Evolutionary conservation across 1,140 invertebrate genomes (phyloP), one percentile per base, ranked within the genome.

Genomic region (Calliphora vicina): DNA sequence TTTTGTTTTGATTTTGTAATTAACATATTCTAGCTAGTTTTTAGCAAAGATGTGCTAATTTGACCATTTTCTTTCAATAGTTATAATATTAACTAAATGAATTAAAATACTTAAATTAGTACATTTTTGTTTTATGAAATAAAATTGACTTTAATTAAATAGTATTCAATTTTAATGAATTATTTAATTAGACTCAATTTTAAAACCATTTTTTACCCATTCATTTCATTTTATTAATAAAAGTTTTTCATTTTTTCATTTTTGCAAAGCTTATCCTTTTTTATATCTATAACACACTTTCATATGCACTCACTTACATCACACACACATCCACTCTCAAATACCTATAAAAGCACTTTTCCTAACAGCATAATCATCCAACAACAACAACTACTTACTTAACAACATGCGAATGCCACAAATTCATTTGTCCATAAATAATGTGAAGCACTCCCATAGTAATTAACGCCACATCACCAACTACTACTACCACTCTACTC

Each of bases 261-360:
- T 29, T 74, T 35, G 72, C 26, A 25, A 78, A 78, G 74, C 74
- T 78, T 78, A 76, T n/a, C 2, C 1, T 73, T 73, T 29, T 20
- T 42, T 76, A 29, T 6, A 76, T 1, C 26, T 57, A 57, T 57
- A 57, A 72, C 20, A 72, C 25, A 20, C 35, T 43, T 43, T 78
- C 20, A 78, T 35, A 43, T n/a, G 20, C 35, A 78, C 74, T 25
- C 35, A 43, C 74, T 12, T n/a, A 17, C 26, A n/a, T n/a, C n/a
- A 20, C 35, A 78, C 74, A n/a, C 72, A 35, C 35, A 43, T 20
- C 9, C 35, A 43, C 12, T 20, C 17, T 42, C 29, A 42, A 17
- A 78, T 23, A 78, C 73, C 45, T 78, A 43, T 10, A 67, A 67
- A 67, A 67, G 61, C 35, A 20, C n/a, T 78, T 78, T 78, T 78